Evolutionary conservation across 2,797 vertebrate species (phyloP), one percentile per base, ranked within the genome.

Genomic region (Poecilia picta): DNA sequence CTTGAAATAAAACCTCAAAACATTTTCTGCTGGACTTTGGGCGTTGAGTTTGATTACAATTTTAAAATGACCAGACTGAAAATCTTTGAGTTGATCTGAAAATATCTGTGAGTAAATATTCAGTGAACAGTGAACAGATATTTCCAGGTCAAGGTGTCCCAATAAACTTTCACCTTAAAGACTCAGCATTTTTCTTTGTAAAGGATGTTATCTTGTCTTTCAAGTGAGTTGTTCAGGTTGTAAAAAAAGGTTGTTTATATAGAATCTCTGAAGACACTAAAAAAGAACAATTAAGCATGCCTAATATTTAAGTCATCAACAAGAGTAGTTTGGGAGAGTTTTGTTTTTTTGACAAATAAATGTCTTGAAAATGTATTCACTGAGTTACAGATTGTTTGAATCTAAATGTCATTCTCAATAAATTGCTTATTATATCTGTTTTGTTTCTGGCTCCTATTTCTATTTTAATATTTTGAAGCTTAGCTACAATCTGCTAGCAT

Each of bases 381-480:
- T 8, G 49, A 2, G 20, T 51, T 23, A 20, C 47, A 20, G 47
- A 49, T 49, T 51, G 49, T 8, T 51, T 23, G 8, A 51, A 51
- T 51, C 49, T 23, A 23, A 51, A 23, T 51, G 49, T 23, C 2
- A 51, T 51, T 51, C 8, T 51, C 49, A 51, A 23, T 51, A 51
- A 51, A 51, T 3, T 51, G 28, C 57, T 62, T 62, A 33, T 2
- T 7, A 18, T 13, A 15, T 31, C 0, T 16, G 57, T 59, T 59
- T 59, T 31, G 55, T 31, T 28, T 31, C 51, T 18, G 0, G 83
- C 80, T 86, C 43, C 23, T 55, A 72, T 59, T 59, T 59, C 28
- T 59, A 28, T 59, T 59, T 59, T 59, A 15, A 28, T 5, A 59
- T 59, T 59, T 59, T 59, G 25, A 31, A 59, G 12, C 28, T 31